These are phyloP conservation scores for Penaeus indicus DNA, from an alignment of 1,140 invertebrate species.

Conservation along the genomic window DNA sequence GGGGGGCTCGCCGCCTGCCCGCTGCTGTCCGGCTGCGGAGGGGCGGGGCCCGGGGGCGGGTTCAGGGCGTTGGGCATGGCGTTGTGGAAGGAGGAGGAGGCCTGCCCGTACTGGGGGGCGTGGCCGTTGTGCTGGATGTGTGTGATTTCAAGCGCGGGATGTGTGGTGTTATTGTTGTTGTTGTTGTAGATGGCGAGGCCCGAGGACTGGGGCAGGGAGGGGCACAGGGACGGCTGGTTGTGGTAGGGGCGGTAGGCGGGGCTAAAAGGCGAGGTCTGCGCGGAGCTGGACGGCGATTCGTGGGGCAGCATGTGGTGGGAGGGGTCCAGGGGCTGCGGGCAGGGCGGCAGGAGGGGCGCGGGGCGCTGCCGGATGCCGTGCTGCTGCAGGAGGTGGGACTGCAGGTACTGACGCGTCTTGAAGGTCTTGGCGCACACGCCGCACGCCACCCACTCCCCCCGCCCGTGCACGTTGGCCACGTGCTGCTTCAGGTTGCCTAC, in stretches of 20 bases:
- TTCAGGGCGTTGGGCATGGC: slow-evolving; percentile 8
- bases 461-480: slow-evolving; percentile 57
- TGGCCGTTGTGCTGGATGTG: slow-evolving; percentile 40
- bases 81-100: slow-evolving; percentile 36
- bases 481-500: slow-evolving; percentile 61
- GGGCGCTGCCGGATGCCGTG: slow-evolving; percentile 59
- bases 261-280: slow-evolving; percentile 50
- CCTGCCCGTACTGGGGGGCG: slow-evolving; percentile 42
- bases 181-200: slow-evolving; percentile 12
- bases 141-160: slow-evolving; percentile 15
- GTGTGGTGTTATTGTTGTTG: slow-evolving; percentile 6
- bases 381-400: slow-evolving; percentile 59
- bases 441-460: slow-evolving; percentile 59
- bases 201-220: slow-evolving; percentile 42
- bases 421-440: slow-evolving; percentile 59
- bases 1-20: slow-evolving; percentile 56
- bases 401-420: slow-evolving; percentile 60
- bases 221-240: slow-evolving; percentile 40
- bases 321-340: slow-evolving; percentile 35
- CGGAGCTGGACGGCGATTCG: slow-evolving; percentile 61
- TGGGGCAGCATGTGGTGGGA: slow-evolving; percentile 46
- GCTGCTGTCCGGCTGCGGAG: slow-evolving; percentile 58
- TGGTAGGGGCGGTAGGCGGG: slow-evolving; percentile 52
- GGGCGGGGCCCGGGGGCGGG: slow-evolving; percentile 41
- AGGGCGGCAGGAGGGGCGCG: slow-evolving; percentile 36